phyloP scores from a whole-genome alignment of 2,888 invertebrate species.

The Falcaria lacertinaria region DNA sequence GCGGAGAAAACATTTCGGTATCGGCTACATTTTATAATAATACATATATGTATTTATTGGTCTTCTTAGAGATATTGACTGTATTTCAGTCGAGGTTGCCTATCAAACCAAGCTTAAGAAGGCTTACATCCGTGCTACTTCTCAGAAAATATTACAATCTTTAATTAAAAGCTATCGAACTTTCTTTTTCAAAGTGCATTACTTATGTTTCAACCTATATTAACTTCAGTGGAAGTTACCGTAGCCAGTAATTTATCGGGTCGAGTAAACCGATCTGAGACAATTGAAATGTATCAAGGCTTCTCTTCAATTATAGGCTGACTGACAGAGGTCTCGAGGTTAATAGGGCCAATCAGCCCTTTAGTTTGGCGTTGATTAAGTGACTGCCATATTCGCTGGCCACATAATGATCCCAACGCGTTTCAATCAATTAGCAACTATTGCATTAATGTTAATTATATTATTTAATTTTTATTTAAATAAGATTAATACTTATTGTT shows the following conservation, averaged over 20 bases:
- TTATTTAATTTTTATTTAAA: too few relatives aligned
- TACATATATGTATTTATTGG: too few relatives aligned
- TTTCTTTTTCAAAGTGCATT: neutral
- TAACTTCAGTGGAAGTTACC: constrained; percentile 3
- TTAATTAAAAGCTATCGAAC: neutral
- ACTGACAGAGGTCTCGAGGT: constrained; percentile 58
- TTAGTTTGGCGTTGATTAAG: constrained; percentile 49
- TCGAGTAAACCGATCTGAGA: constrained; percentile 49
- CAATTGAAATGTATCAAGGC: constrained; percentile 70
- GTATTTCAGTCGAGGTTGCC: too few relatives aligned
- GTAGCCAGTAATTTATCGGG: constrained; percentile 32
- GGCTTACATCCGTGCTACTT: too few relatives aligned
- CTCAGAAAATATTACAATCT: neutral
- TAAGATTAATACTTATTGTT: too few relatives aligned
- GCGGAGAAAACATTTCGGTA: too few relatives aligned
- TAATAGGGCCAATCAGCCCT: constrained; percentile 68
- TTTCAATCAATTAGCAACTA: constrained; percentile 21
- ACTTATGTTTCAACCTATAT: neutral
- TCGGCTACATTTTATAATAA: too few relatives aligned
- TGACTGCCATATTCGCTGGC: constrained; percentile 34
- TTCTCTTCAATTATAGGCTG: constrained; percentile 57
- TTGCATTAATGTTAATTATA: neutral
- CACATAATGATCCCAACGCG: constrained; percentile 14
- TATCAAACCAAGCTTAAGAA: too few relatives aligned
- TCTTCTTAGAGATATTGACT: too few relatives aligned